Evolutionary conservation across 2,797 vertebrate species (phyloP).

Genomic region (Microhierax caerulescens): DNA sequence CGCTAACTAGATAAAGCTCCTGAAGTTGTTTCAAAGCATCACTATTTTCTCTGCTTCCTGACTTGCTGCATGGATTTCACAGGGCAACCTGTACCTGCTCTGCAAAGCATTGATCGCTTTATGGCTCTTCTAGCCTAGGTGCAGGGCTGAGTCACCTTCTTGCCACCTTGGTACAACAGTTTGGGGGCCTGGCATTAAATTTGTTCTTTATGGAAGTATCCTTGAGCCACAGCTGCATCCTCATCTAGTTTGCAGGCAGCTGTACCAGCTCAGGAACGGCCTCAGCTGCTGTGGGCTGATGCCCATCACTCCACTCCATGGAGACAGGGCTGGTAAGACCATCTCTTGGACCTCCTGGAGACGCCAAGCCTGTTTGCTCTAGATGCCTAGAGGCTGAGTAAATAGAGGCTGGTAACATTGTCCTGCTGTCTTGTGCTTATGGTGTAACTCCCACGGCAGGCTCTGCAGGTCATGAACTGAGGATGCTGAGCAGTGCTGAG

Average conservation of each 20-base stretch:
- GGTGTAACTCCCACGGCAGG: background rate
- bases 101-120: background rate
- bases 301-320: fast-evolving
- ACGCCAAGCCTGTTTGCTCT: background rate
- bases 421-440: background rate
- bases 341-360: background rate
- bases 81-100: background rate
- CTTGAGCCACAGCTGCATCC: background rate
- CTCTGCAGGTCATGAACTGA: background rate
- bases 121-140: background rate
- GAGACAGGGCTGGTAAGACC: background rate
- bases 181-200: background rate
- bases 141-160: background rate
- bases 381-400: background rate
- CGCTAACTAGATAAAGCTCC: background rate
- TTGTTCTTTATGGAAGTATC: background rate
- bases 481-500: background rate
- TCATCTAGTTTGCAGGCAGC: background rate
- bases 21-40: background rate
- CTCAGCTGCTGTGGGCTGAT: background rate
- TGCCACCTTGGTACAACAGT: background rate
- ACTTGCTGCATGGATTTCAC: background rate
- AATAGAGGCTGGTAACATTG: background rate
- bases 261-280: background rate
- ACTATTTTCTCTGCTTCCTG: background rate